Evolutionary conservation across 2,113 vertebrate species (phyloP).

Genomic region (Limanda limanda): DNA sequence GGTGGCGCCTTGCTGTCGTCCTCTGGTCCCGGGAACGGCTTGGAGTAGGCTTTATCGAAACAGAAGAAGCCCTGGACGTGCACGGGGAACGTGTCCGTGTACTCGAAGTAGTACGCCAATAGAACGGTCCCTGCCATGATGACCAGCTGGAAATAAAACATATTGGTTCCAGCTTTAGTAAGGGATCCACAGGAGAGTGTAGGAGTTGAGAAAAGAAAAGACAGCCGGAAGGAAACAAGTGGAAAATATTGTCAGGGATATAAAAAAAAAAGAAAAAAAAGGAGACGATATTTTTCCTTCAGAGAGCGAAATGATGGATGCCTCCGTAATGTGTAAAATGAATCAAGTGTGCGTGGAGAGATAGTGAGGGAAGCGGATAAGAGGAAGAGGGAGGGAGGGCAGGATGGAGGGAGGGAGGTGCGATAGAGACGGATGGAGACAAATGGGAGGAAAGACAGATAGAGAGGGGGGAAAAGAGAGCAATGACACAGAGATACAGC

Average conservation of each 20-base stretch:
- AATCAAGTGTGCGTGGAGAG: conserved; percentile 75
- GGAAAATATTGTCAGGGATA: conserved; percentile 31
- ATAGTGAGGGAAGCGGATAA: conserved; percentile 61
- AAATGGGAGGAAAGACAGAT: conserved; percentile 35
- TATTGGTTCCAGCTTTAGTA: conserved; percentile 75
- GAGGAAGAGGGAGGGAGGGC: conserved; percentile 37
- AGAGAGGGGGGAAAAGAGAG: conserved; percentile 42
- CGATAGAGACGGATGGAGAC: conserved; percentile 39
- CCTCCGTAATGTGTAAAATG: conserved; percentile 75
- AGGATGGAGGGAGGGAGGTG: conserved; percentile 23
- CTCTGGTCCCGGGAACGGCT: conserved; percentile 92
- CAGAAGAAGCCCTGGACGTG: conserved; percentile 95
- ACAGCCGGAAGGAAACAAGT: conserved; percentile 27
- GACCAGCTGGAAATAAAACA: conserved; percentile 91
- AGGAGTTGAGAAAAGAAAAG: conserved; percentile 39
- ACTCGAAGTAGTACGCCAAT: conserved; percentile 94
- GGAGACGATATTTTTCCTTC: conserved; percentile 41
- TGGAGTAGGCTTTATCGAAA: conserved; percentile 90
- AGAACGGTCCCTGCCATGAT: conserved; percentile 91
- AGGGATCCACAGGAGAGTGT: conserved; percentile 45
- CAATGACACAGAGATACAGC: conserved; percentile 33
- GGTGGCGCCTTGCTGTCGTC: conserved; percentile 89
- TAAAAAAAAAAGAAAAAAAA: conserved; percentile 7
- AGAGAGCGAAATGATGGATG: conserved; percentile 68
- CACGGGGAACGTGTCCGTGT: conserved; percentile 93